phyloP scores from a whole-genome alignment of 2,888 invertebrate species.

The Cenopis cana region DNA sequence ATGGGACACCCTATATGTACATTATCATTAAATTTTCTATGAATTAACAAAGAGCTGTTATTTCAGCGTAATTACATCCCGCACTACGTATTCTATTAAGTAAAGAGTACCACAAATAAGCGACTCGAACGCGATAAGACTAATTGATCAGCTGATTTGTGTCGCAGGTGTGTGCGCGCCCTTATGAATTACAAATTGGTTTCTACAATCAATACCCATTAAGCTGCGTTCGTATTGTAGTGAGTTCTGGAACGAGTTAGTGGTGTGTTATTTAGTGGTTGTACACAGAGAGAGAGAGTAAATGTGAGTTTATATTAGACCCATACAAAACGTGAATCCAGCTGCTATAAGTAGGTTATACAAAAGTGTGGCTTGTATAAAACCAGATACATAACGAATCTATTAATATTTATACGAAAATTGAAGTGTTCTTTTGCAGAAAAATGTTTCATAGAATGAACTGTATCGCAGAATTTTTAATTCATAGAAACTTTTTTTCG shows the following conservation, averaged over 20 bases:
- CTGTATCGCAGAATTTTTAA: no score
- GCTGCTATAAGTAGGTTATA: no score
- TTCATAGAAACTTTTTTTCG: no score
- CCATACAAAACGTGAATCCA: no score
- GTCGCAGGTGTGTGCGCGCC: conserved; percentile 45
- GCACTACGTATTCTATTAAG: conserved; percentile 33
- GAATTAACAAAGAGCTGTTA: conserved; percentile 23
- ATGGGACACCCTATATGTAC: no score
- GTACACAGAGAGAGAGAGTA: neutral
- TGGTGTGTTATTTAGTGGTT: neutral
- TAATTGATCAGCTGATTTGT: conserved; percentile 46
- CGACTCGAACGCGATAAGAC: conserved; percentile 44
- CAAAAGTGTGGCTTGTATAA: no score
- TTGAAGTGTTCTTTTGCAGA: no score
- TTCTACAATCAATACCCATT: conserved; percentile 46
- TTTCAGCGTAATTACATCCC: conserved; percentile 47
- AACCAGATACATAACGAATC: no score
- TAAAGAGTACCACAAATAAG: conserved; percentile 41
- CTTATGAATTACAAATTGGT: conserved; percentile 48
- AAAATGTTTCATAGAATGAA: no score
- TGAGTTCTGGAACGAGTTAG: conserved; percentile 26
- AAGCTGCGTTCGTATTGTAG: conserved; percentile 10
- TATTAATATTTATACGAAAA: no score
- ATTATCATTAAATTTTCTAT: conserved; percentile 14
- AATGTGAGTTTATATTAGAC: neutral